These are phyloP conservation scores for Asobara japonica DNA, from an alignment of 1,140 invertebrate species.

Conservation along the genomic window DNA sequence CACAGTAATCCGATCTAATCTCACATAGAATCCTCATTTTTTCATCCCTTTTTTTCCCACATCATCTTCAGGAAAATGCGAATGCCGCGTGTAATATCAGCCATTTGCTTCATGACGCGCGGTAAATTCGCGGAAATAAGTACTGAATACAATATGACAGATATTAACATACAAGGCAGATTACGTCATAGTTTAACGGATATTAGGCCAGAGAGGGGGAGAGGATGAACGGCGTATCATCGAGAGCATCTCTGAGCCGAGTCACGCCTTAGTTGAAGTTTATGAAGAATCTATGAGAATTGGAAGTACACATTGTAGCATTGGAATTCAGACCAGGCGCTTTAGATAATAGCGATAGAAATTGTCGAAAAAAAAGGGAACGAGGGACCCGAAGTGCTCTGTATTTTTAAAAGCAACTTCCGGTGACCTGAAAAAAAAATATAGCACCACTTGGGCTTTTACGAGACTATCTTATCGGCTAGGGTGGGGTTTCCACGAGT, in stretches of 20 bases:
- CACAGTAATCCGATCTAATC: conserved; percentile 4
- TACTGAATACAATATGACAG: conserved; percentile 25
- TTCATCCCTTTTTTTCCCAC: background rate
- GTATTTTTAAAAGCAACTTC: conserved; percentile 24
- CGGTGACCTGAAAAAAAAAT: conserved; percentile 36
- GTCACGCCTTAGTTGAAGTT: conserved; percentile 24
- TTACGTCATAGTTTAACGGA: conserved; percentile 43
- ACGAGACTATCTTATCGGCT: conserved; percentile 25
- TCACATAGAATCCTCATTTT: background rate
- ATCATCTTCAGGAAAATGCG: background rate
- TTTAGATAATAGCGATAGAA: conserved; percentile 1
- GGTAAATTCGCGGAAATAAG: conserved; percentile 14
- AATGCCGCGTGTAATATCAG: background rate
- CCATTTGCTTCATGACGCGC: background rate
- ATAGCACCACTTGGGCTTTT: background rate
- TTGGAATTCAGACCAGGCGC: background rate
- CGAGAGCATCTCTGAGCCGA: conserved; percentile 41
- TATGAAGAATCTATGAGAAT: background rate
- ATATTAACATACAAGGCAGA: conserved; percentile 42
- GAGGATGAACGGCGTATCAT: conserved; percentile 38
- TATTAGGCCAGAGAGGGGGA: conserved; percentile 28
- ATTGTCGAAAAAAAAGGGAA: background rate
- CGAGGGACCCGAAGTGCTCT: background rate
- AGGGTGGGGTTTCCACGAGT: conserved; percentile 12
- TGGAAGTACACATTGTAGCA: background rate